phyloP scores from a whole-genome alignment of 1,140 invertebrate genomes.

The Drosophila aff. region DNA sequence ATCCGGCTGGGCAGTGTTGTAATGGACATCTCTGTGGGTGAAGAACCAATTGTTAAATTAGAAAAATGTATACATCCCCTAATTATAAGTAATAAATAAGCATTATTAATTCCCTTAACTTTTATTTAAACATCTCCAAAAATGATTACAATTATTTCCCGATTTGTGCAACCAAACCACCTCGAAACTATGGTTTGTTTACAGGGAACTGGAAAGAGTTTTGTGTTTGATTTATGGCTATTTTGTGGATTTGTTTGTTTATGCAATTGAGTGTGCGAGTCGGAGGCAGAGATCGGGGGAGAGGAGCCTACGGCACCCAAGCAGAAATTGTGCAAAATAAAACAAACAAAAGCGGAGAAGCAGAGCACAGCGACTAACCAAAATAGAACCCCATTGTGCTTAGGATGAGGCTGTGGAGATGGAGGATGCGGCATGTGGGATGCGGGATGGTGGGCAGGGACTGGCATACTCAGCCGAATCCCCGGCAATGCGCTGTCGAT shows the following conservation, averaged over 20 bases:
- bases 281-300: conserved; percentile 3
- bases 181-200: conserved; percentile 27
- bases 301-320: not conserved
- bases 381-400: conserved; percentile 25
- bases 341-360: conserved; percentile 27
- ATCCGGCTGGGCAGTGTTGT: conserved; percentile 85
- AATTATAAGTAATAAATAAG: not conserved
- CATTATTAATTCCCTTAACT: not conserved
- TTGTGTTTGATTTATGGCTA: conserved; percentile 67
- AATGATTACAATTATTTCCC: not conserved
- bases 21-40: conserved; percentile 76
- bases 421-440: not conserved
- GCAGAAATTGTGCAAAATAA: conserved; percentile 49
- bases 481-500: conserved; percentile 51
- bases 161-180: conserved; percentile 10
- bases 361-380: conserved; percentile 21
- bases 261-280: conserved; percentile 57
- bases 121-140: not conserved
- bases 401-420: conserved; percentile 3
- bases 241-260: conserved; percentile 72
- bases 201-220: conserved; percentile 40
- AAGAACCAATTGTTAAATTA: conserved; percentile 8
- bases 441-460: conserved; percentile 3
- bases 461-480: conserved; percentile 25
- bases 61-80: not conserved